These are phyloP conservation scores for Colaptes auratus DNA, from an alignment of 2,113 vertebrate genomes.

Conservation along the genomic window DNA sequence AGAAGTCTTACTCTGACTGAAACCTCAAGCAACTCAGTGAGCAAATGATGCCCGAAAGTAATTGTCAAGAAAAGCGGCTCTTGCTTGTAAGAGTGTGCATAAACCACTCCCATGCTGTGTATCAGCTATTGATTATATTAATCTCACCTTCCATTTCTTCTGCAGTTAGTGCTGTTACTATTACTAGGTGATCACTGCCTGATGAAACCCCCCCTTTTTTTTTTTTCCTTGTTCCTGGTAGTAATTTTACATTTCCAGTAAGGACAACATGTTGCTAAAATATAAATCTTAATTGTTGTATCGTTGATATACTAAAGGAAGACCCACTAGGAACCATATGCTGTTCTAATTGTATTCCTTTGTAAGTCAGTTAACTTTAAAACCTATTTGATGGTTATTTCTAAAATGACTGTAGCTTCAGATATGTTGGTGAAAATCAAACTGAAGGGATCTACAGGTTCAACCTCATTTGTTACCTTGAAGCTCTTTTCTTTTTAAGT, in stretches of 20 bases:
- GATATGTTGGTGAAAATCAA: background rate
- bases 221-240: background rate
- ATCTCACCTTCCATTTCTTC: background rate
- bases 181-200: background rate
- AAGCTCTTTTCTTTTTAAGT: constrained; percentile 14
- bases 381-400: background rate
- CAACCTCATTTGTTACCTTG: constrained; percentile 2
- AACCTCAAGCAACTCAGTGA: constrained; percentile 69
- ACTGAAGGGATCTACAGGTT: background rate
- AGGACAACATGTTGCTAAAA: background rate
- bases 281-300: background rate
- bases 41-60: background rate
- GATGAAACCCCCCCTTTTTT: background rate
- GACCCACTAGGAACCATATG: background rate
- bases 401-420: background rate
- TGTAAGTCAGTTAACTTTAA: background rate
- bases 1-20: constrained; percentile 73
- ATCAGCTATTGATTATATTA: background rate
- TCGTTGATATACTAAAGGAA: background rate
- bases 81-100: background rate
- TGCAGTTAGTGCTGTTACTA: background rate
- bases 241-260: background rate
- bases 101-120: background rate
- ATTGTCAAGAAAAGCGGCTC: background rate
- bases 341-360: background rate